phyloP scores from a whole-genome alignment of 2,888 invertebrate species.

The Philonicus albiceps region DNA sequence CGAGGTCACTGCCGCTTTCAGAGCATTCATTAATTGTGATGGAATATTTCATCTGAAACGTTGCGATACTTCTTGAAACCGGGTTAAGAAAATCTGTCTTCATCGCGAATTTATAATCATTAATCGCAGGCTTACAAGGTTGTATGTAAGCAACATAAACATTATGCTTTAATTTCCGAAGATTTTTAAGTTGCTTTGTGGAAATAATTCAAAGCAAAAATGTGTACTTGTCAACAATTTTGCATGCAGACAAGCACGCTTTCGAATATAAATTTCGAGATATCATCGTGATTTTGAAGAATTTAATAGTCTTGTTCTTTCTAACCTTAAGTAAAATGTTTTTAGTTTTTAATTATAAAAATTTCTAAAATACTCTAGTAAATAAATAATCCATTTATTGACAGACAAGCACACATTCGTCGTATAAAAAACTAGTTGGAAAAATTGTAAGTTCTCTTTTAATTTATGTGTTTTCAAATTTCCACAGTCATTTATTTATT shows the following conservation, averaged over 20 bases:
- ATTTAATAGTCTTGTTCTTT: too few relatives aligned
- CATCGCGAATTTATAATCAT: neutral
- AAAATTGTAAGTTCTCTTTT: too few relatives aligned
- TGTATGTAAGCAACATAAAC: neutral
- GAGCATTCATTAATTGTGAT: neutral
- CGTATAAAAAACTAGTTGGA: too few relatives aligned
- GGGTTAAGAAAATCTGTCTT: neutral
- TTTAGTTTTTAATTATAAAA: too few relatives aligned
- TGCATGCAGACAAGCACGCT: neutral
- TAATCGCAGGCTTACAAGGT: neutral
- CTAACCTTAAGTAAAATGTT: too few relatives aligned
- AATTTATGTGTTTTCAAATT: too few relatives aligned
- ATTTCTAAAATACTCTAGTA: too few relatives aligned
- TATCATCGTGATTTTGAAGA: too few relatives aligned
- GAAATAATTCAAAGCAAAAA: neutral
- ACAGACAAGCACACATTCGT: too few relatives aligned
- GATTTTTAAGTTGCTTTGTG: neutral
- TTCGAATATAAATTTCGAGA: too few relatives aligned
- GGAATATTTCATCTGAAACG: neutral
- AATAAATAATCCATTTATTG: too few relatives aligned
- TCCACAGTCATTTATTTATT: too few relatives aligned
- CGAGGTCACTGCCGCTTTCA: neutral
- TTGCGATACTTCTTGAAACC: neutral
- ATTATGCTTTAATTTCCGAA: neutral
- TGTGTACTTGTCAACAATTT: neutral